phyloP scores from a whole-genome alignment of 2,113 vertebrate genomes.

The Muscicapa adusta region DNA sequence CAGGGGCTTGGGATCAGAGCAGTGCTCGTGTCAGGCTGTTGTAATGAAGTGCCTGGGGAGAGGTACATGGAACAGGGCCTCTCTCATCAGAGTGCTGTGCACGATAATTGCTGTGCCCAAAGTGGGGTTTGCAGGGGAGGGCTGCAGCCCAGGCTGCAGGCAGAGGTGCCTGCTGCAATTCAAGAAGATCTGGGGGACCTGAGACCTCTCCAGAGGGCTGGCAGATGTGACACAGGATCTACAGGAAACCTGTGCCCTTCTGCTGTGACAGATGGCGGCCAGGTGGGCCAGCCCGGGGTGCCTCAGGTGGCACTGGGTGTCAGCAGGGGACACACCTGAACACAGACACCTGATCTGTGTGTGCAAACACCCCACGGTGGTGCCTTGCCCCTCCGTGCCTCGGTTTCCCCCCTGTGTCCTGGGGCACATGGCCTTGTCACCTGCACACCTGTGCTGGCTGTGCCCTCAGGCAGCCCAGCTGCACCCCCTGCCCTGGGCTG shows the following conservation, averaged over 20 bases:
- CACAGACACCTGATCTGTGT: neutral
- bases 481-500: neutral
- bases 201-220: neutral
- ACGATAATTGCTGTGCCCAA: rapidly evolving
- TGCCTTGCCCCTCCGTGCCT: neutral
- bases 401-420: neutral
- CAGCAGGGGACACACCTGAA: neutral
- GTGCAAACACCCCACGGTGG: rapidly evolving
- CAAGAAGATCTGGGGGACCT: neutral
- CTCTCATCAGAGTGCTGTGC: neutral
- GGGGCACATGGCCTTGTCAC: no score
- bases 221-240: slow-evolving; percentile 19
- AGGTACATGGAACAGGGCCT: neutral
- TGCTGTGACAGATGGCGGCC: neutral
- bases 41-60: slow-evolving; percentile 32
- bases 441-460: neutral
- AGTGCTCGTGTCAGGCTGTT: neutral
- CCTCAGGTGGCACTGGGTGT: neutral
- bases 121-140: neutral
- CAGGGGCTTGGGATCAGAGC: neutral
- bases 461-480: neutral
- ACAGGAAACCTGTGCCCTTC: neutral
- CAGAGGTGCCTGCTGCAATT: neutral
- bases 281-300: neutral
- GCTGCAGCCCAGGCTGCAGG: neutral